Conservation (phyloP, 2,113 vertebrate genomes). For the Trogon melanurus region DNA sequence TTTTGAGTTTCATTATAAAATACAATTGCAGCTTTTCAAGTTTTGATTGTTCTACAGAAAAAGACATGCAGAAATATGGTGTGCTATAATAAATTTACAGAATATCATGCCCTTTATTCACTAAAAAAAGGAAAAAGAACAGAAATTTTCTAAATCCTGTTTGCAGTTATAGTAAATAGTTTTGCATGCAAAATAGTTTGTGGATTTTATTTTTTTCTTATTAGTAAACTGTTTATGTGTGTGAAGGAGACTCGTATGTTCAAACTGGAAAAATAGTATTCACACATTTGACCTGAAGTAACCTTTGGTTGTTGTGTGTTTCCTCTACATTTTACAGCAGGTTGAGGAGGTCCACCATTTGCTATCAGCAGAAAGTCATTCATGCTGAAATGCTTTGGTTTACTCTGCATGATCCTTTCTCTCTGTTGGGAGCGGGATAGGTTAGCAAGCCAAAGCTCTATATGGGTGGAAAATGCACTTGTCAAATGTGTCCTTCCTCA, state of each 20-base stretch:
- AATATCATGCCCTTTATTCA: neutral
- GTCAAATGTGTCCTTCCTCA: neutral
- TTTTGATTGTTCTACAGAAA: neutral
- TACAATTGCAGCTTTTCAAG: neutral
- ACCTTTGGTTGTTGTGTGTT: neutral
- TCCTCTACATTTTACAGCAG: neutral
- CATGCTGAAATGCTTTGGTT: neutral
- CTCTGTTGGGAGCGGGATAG: rapidly evolving
- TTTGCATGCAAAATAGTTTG: neutral
- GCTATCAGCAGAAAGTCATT: neutral
- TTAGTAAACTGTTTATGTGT: neutral
- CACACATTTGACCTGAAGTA: neutral
- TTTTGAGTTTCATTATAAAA: neutral
- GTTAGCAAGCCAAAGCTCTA: neutral
- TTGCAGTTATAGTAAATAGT: neutral
- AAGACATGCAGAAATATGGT: neutral
- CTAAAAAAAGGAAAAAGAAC: neutral
- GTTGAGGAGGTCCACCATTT: neutral
- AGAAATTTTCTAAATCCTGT: neutral
- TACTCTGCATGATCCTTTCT: neutral
- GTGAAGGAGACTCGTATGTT: neutral
- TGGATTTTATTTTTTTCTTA: neutral
- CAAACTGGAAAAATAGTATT: neutral
- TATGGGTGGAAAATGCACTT: neutral
- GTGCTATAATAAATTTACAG: neutral